These are phyloP conservation scores for Lepisosteus osseus DNA, from an alignment of 2,113 vertebrate species.

Conservation along the genomic window DNA sequence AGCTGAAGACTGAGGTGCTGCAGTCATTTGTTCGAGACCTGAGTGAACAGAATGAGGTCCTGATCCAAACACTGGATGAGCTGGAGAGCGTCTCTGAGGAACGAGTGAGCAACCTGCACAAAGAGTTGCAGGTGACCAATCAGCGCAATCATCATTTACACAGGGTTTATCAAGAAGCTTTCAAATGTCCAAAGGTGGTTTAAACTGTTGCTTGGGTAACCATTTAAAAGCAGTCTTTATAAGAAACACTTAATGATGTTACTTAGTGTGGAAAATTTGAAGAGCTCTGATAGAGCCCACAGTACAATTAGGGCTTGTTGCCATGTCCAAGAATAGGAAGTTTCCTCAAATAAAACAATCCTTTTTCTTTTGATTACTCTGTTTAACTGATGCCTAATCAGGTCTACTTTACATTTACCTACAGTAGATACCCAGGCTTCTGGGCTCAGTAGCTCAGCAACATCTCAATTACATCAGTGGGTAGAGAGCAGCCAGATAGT, in stretches of 20 bases:
- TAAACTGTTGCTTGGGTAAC: constrained; percentile 59
- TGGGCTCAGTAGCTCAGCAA: no score
- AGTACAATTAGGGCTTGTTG: constrained; percentile 25
- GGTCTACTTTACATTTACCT: no score
- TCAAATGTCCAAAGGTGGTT: constrained; percentile 60
- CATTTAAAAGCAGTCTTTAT: constrained; percentile 59
- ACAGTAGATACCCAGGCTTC: no score
- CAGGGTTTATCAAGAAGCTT: constrained; percentile 57
- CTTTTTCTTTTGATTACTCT: no score
- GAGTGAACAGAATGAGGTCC: constrained; percentile 40
- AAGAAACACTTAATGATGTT: constrained; percentile 65
- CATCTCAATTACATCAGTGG: no score
- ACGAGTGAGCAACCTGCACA: constrained; percentile 39
- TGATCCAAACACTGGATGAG: constrained; percentile 38
- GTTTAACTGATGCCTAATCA: no score
- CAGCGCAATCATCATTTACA: constrained; percentile 67
- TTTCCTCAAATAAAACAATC: no score
- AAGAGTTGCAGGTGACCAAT: constrained; percentile 57
- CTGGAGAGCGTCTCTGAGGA: constrained; percentile 33
- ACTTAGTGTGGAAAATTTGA: constrained; percentile 63
- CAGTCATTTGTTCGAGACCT: constrained; percentile 28
- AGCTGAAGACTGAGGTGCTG: constrained; percentile 50
- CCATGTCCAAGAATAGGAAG: not conserved
- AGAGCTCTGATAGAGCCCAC: constrained; percentile 56
- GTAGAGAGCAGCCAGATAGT: no score